Conservation (phyloP, 2,888 invertebrate genomes). For the Volucella bombylans region DNA sequence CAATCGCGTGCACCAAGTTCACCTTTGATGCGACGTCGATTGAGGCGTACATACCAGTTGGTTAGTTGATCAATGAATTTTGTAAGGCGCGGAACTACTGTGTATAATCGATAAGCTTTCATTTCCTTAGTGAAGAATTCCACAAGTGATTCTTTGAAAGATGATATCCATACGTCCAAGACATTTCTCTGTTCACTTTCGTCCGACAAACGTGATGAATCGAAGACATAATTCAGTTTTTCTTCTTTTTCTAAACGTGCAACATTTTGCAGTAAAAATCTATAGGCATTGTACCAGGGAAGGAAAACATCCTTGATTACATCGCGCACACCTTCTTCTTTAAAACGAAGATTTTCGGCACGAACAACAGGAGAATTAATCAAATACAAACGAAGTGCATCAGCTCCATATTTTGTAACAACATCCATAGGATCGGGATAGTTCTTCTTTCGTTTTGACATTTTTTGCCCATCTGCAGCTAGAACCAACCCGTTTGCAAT, state of each 20-base stretch:
- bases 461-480: conserved; percentile 99
- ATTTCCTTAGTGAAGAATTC: conserved; percentile 95
- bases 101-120: conserved; percentile 96
- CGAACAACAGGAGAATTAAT: conserved; percentile 99
- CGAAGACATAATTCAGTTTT: conserved; percentile 84
- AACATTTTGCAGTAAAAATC: conserved; percentile 97
- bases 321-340: conserved; percentile 98
- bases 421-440: conserved; percentile 98
- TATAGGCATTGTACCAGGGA: conserved; percentile 97
- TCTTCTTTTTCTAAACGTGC: conserved; percentile 90
- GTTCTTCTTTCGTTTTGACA: conserved; percentile 99
- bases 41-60: conserved; percentile 99
- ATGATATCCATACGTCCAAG: conserved; percentile 98
- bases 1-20: conserved; percentile 92
- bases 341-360: conserved; percentile 97
- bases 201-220: conserved; percentile 82
- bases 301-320: conserved; percentile 98
- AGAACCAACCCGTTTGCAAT: conserved; percentile 97
- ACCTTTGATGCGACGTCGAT: conserved; percentile 96
- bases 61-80: conserved; percentile 98
- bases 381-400: conserved; percentile 96
- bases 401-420: conserved; percentile 96
- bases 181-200: conserved; percentile 81
- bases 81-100: conserved; percentile 95
- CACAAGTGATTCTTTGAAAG: conserved; percentile 96